Base-by-base conservation (phyloP, 2,797 vertebrate species). In the Babyrousa celebensis region DNA sequence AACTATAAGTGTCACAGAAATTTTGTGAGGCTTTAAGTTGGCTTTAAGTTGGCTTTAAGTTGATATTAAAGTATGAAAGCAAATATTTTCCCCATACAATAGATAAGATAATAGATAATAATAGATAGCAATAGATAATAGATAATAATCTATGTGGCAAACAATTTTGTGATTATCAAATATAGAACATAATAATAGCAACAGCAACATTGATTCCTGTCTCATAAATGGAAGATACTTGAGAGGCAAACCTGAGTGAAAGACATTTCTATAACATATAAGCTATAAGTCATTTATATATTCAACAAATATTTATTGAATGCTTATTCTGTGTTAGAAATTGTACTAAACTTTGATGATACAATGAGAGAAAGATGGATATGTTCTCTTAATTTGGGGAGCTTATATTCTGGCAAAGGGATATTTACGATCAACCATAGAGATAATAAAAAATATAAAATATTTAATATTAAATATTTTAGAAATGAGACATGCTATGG, bases 1-100 rank as follows among this genome's bases (percentile, higher is more conserved):
- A 48, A 77, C 17, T 29, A 52, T 48, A 68, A 91, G 60, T 56
- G 20, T 25, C 16, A 74, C 36, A 84, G 85, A 79, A 96, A 70
- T 75, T 90, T 18, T 71, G 15, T 36, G 96, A 72, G 56, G 36
- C 20, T 88, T 90, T 88, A 92, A 23, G 21, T 32, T 70, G 48
- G 36, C 20, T 88, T 90, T 88, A 92, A 23, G 21, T 32, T 70
- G 48, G 54, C 14, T 89, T 86, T 89, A 97, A 92, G 67, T 93
- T 32, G 27, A 71, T 74, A 65, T 58, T 68, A 14, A 80, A 84
- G 18, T 62, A 83, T 40, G 36, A 80, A 92, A 67, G 48, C 18
- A 91, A 67, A 58, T 9, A 3, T 48, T 94, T 92, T 29, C 36
- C 27, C 18, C 43, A 92, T 67, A 20, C 0, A 80, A 58, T 21